Conservation (phyloP, 37 sponge, comb jelly and placozoan species). For the Chondrilla cf. caribensis region DNA sequence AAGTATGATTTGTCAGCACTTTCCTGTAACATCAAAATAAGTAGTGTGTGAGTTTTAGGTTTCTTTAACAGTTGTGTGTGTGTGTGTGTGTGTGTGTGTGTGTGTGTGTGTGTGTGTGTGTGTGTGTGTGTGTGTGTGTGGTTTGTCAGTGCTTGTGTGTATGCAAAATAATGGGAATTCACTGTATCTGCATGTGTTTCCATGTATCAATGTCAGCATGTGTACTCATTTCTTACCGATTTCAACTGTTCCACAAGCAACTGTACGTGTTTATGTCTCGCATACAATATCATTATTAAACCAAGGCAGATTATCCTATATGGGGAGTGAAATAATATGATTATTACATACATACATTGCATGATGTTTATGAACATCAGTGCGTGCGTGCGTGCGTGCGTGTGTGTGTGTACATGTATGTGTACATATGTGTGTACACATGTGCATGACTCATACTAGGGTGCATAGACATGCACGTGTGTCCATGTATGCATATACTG, state of each 20-base stretch:
- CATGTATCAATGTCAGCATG: not conserved
- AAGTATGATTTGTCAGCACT: not conserved
- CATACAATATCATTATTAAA: not conserved
- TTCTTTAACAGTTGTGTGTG: no score
- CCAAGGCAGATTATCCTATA: not conserved
- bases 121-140: no score
- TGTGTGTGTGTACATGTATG: no score
- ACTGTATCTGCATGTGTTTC: not conserved
- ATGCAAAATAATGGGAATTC: not conserved
- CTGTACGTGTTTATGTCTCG: not conserved
- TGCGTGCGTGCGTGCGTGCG: no score
- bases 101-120: no score
- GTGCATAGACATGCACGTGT: no score
- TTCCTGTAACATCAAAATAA: not conserved
- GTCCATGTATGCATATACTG: no score
- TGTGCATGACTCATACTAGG: no score
- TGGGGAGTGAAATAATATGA: not conserved
- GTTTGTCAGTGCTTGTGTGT: no score
- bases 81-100: no score
- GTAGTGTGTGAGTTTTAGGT: not conserved
- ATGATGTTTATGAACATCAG: not conserved
- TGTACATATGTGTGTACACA: no score
- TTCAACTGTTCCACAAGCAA: not conserved
- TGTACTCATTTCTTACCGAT: not conserved
- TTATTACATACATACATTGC: not conserved